Conservation (phyloP, 2,888 invertebrate genomes). For the Amphimallon solstitiale region DNA sequence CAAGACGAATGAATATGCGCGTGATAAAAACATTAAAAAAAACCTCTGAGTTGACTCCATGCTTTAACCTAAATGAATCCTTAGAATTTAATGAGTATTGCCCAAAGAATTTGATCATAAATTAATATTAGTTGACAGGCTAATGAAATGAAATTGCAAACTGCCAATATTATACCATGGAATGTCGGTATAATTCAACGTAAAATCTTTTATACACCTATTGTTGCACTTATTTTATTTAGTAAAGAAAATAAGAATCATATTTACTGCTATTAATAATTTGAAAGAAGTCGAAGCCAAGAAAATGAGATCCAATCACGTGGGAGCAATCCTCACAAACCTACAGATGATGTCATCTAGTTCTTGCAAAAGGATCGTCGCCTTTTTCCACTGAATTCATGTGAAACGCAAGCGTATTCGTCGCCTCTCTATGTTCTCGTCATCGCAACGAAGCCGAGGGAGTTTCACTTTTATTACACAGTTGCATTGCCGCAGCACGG, state of each 20-base stretch:
- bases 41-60: too few species aligned
- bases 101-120: too few species aligned
- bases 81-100: too few species aligned
- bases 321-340: slow-evolving; percentile 18
- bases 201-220: too few species aligned
- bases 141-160: too few species aligned
- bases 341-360: slow-evolving; percentile 11
- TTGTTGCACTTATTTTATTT: too few species aligned
- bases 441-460: background rate
- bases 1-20: too few species aligned
- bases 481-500: slow-evolving; percentile 22
- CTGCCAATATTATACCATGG: too few species aligned
- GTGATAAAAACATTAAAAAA: too few species aligned
- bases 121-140: too few species aligned
- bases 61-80: too few species aligned
- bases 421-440: background rate
- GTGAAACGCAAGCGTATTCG: background rate
- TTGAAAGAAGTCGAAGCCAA: background rate
- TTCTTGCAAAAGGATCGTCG: slow-evolving; percentile 2
- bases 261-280: background rate
- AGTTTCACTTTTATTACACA: slow-evolving; percentile 24
- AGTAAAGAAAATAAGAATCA: background rate
- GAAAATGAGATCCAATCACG: background rate
- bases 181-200: too few species aligned
- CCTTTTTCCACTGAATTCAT: slow-evolving; percentile 2